Evolutionary conservation across 2,113 vertebrate genomes (phyloP).

Genomic region (Miniopterus natalensis): DNA sequence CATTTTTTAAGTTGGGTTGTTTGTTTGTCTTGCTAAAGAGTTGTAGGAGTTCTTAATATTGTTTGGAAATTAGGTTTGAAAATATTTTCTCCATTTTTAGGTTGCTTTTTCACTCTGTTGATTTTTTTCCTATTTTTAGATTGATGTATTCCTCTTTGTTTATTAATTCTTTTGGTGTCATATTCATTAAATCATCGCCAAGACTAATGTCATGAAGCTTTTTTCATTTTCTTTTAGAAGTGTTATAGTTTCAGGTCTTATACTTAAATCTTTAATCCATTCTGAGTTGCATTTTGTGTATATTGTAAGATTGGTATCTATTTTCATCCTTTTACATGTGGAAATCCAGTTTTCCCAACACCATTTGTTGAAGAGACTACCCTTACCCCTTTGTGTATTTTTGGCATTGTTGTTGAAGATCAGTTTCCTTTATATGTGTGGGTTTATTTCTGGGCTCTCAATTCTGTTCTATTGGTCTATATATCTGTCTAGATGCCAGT

Average conservation of each 20-base stretch:
- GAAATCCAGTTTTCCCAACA: not conserved
- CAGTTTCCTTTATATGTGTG: not conserved
- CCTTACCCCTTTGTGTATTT: not conserved
- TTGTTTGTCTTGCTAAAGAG: not conserved
- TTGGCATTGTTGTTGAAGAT: not conserved
- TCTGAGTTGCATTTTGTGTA: not conserved
- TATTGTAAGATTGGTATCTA: not conserved
- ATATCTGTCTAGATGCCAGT: not conserved
- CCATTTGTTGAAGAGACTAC: not conserved
- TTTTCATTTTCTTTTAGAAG: too few relatives aligned
- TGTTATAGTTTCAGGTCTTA: too few relatives aligned
- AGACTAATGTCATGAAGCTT: too few relatives aligned
- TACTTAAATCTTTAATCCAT: too few relatives aligned
- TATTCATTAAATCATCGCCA: too few relatives aligned
- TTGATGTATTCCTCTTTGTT: not conserved
- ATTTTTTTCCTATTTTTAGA: not conserved
- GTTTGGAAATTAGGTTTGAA: not conserved
- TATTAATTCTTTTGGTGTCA: not conserved
- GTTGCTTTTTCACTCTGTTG: not conserved
- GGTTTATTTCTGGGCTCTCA: not conserved
- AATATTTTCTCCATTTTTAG: not conserved
- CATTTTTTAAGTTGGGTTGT: not conserved
- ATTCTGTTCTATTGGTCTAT: not conserved
- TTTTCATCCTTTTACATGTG: not conserved
- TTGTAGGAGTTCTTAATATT: not conserved